These are phyloP conservation scores for Mormyrops boulengeri DNA, from an alignment of 2,797 vertebrate genomes.

Conservation along the genomic window DNA sequence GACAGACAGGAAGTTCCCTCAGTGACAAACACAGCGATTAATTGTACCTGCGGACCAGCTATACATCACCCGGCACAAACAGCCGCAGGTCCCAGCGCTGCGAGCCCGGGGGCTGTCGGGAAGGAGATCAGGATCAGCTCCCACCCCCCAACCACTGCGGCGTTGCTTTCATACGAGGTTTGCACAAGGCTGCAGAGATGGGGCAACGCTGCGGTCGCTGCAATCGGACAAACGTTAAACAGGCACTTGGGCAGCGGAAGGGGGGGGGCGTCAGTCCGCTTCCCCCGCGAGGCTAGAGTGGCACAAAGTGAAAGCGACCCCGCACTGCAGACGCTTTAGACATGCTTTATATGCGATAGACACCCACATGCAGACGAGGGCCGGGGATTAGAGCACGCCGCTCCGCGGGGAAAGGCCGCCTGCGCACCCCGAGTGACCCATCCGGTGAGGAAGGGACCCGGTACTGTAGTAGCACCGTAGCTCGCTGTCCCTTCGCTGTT, in stretches of 20 bases:
- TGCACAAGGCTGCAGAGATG: background rate
- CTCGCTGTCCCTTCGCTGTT: background rate
- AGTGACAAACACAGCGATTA: background rate
- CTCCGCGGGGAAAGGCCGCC: background rate
- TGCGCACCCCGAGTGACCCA: background rate
- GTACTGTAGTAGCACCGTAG: background rate
- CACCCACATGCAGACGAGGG: background rate
- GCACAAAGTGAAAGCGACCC: background rate
- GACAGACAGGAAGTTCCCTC: background rate
- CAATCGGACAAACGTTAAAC: background rate
- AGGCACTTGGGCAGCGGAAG: background rate
- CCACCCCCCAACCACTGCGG: background rate
- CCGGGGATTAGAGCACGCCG: background rate
- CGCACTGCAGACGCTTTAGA: background rate
- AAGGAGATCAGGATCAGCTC: background rate
- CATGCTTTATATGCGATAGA: background rate
- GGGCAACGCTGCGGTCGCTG: background rate
- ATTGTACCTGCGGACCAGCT: background rate
- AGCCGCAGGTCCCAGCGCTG: background rate
- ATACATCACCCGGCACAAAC: background rate
- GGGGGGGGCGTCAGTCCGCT: background rate
- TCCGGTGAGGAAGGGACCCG: background rate
- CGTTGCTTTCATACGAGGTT: background rate
- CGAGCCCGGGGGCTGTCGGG: background rate
- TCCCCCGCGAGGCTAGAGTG: background rate